Base-by-base conservation (phyloP, 2,113 vertebrate genomes). In the Arenaria interpres region DNA sequence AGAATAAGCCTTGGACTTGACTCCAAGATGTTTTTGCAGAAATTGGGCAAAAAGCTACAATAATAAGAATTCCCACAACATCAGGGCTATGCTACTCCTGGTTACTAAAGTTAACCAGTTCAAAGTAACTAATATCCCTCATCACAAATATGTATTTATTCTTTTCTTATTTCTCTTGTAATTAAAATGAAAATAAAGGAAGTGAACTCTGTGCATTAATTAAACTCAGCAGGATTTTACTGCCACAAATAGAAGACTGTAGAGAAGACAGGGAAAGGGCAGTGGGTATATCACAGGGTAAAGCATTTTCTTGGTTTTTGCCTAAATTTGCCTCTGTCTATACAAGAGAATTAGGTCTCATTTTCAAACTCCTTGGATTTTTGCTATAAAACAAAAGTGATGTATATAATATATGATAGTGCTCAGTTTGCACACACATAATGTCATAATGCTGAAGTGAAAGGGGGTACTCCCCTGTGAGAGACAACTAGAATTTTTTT, bases 221-320 rank as follows among this genome's bases (percentile, higher is more conserved):
- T 71, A 63, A 93, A 60, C 19, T 74, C 64, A 33, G 54, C 28
- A 60, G 76, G 39, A n/a, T 68, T 74, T 87, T 90, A 41, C 51
- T 92, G 74, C 33, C 43, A 32, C 24, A 53, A 67, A 51, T 12
- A 72, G n/a, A 74, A 72, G 41, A 43, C n/a, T 15, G 17, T 43
- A 57, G 71, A 62, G 57, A 60, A 85, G 35, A 7, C 0, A 0
- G 25, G 21, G 12, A 72, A 88, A 60, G 21, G 30, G 8, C 39
- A 78, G 74, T 28, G 20, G 7, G 25, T 72, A 12, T 4, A 6
- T 75, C 20, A 71, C 24, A 50, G 51, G 14, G 15, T 71, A 41
- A 69, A 67, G 18, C 1, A 5, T 51, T 81, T 89, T 46, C 8
- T 64, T 71, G 25, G 1, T 4, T 77, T 76, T 82, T 91, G 5